phyloP scores from a whole-genome alignment of 2,888 invertebrate species.

The Drosophila parthenogenetica region DNA sequence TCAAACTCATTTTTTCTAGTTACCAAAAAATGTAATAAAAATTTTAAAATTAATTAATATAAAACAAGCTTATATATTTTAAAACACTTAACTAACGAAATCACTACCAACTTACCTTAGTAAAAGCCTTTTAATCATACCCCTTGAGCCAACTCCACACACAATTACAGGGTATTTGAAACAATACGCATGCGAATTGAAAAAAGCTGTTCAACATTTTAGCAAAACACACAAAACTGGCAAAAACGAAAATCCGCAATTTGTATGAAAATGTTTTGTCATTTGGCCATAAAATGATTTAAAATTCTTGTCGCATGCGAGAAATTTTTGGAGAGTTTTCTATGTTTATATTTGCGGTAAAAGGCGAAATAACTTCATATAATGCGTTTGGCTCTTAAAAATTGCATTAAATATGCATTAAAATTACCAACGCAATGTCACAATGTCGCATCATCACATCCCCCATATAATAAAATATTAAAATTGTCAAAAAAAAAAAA shows the following conservation, averaged over 20 bases:
- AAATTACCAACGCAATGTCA: conserved; percentile 49
- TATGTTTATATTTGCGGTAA: conserved; percentile 75
- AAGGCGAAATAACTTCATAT: conserved; percentile 63
- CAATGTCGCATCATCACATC: conserved; percentile 27
- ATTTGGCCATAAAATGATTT: conserved; percentile 60
- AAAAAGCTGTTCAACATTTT: conserved; percentile 45
- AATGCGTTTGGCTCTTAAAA: conserved; percentile 63
- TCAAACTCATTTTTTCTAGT: no score
- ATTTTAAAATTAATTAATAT: no score
- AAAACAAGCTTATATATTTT: no score
- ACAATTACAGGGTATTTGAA: conserved; percentile 24
- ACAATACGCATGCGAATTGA: conserved; percentile 56
- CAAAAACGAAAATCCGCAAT: conserved; percentile 56
- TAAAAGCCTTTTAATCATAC: background rate
- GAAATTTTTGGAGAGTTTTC: conserved; percentile 58
- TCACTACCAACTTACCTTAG: no score
- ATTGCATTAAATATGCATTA: conserved; percentile 79
- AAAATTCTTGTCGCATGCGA: conserved; percentile 74
- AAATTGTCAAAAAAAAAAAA: conserved; percentile 46
- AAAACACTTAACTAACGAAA: no score
- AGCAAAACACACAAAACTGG: conserved; percentile 6
- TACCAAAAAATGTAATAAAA: no score
- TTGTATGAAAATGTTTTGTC: conserved; percentile 71
- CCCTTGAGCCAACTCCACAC: no score
- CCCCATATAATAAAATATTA: conserved; percentile 61